Conservation (phyloP, 2,113 vertebrate species). For the Chascanopsetta lugubris region DNA sequence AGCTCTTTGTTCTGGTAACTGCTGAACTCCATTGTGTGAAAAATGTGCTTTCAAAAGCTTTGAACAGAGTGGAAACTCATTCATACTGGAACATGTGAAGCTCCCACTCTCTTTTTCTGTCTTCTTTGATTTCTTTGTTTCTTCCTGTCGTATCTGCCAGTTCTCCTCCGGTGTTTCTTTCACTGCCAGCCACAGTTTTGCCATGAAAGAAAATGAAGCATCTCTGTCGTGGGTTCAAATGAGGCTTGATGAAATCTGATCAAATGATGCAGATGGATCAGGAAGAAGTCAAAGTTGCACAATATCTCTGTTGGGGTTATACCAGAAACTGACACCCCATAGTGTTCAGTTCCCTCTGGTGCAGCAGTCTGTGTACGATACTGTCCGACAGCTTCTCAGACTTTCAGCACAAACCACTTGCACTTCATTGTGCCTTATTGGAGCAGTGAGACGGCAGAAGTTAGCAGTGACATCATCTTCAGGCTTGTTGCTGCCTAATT, state of each 20-base stretch:
- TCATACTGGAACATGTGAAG: constrained; percentile 5
- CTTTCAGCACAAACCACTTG: constrained; percentile 23
- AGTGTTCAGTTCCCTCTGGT: neutral
- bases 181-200: constrained; percentile 41
- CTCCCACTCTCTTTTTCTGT: constrained; percentile 7
- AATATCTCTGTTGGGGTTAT: neutral
- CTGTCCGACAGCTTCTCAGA: constrained; percentile 30
- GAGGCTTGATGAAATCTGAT: constrained; percentile 5
- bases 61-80: constrained; percentile 37
- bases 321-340: neutral
- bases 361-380: constrained; percentile 17
- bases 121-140: constrained; percentile 4
- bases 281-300: neutral
- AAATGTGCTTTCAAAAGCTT: constrained; percentile 48
- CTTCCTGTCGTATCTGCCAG: constrained; percentile 36
- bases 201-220: constrained; percentile 51
- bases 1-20: constrained; percentile 50
- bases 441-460: constrained; percentile 31
- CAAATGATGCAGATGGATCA: neutral
- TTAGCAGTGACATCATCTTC: constrained; percentile 29
- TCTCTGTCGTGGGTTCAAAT: constrained; percentile 18
- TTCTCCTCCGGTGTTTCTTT: constrained; percentile 54
- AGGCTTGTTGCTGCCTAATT: constrained; percentile 33
- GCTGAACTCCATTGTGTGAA: constrained; percentile 47
- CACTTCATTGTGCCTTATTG: constrained; percentile 30